Conservation (phyloP, 2,113 vertebrate species). For the Chloropsis hardwickii region DNA sequence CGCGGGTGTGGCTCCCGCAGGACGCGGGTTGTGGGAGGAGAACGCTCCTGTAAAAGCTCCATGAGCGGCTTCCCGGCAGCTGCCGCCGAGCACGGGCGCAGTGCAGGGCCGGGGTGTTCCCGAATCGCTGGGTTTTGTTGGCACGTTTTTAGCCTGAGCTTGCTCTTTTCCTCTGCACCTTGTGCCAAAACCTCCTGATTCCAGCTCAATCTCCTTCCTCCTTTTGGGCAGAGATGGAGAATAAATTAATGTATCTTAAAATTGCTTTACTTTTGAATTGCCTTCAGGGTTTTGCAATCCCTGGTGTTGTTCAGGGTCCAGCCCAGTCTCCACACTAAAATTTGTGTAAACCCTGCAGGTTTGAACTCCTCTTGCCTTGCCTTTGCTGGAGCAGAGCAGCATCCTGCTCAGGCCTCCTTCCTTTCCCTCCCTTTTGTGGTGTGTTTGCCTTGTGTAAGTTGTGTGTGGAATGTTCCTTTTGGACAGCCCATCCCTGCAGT, state of each 20-base stretch:
- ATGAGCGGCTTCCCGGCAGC: neutral
- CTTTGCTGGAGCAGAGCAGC: neutral
- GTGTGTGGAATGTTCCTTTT: neutral
- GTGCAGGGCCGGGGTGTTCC: neutral
- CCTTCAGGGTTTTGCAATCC: neutral
- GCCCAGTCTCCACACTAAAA: rapidly evolving
- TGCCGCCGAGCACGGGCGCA: rapidly evolving
- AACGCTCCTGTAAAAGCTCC: neutral
- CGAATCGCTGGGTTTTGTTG: neutral
- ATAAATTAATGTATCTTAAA: neutral
- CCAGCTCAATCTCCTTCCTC: neutral
- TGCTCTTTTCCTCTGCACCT: neutral
- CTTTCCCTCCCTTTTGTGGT: rapidly evolving
- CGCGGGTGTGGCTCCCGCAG: neutral
- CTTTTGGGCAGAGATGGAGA: rapidly evolving
- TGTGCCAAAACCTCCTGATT: neutral
- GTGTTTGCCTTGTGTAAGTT: neutral
- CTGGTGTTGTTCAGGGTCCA: neutral
- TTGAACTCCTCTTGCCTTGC: neutral
- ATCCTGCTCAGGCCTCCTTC: rapidly evolving
- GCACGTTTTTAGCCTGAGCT: neutral
- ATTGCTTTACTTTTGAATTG: neutral
- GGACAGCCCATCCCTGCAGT: rapidly evolving
- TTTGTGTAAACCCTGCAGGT: neutral
- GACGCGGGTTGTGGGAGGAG: rapidly evolving